Evolutionary conservation across 2,113 vertebrate genomes (phyloP), one percentile per base, ranked within the genome.

Genomic region (Menura novaehollandiae): DNA sequence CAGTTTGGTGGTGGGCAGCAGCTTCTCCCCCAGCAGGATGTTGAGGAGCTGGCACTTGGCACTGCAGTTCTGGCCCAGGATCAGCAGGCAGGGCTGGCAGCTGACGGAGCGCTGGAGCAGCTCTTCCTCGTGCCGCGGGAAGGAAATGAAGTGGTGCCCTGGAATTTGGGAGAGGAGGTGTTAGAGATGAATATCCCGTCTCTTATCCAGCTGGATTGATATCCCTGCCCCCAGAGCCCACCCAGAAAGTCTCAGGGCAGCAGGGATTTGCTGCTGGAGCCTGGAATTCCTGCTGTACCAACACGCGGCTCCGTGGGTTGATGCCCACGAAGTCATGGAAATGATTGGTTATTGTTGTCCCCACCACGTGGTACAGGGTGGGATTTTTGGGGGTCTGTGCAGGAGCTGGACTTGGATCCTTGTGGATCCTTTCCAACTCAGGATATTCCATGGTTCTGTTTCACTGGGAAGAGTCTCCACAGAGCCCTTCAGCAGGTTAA

Each of bases 1-100:
- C 67, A 97, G 96, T 39, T 81, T 93, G 80, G 83, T 83, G 63
- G 98, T 93, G 1, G 99, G 99, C 60, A 99, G 98, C 95, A 99
- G 98, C 93, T 97, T 98, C 89, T 98, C 98, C 24, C 99, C 99
- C 96, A 99, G 90, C 8, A 99, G 98, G 52, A 98, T 97, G 97
- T 99, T 99, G 43, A 99, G 98, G 39, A 99, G 97, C 95, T 98
- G 98, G 95, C 99, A 98, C 72, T 99, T 99, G 92, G 98, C 98
- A 8, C 97, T 91, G 52, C 99, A 99, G 95, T 98, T 98, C 98
- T 99, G 99, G 76, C 99, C 99, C 30, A 99, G 98, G 32, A 99
- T 97, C 63, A 99, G 91, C 74, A 99, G 98, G 97, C 98, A 99
- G 5, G 99, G 99, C 44, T 97, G 95, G 92, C 98, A 98, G 55